Conservation (phyloP, 2,113 vertebrate genomes). For the Cephalopterus ornatus region DNA sequence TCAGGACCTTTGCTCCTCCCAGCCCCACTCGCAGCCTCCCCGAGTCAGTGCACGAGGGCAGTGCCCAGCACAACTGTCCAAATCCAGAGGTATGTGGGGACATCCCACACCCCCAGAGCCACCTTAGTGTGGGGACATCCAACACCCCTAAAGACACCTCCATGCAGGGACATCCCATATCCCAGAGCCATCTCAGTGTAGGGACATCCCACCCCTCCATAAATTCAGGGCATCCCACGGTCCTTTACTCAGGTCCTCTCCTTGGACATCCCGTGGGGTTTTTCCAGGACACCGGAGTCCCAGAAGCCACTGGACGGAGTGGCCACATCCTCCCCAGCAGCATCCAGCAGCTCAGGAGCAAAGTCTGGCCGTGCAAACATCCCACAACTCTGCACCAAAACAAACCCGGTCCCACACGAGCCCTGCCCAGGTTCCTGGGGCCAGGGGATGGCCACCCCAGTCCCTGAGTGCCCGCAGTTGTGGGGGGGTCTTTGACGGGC, state of each 20-base stretch:
- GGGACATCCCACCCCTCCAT: not conserved
- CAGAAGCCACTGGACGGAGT: not conserved
- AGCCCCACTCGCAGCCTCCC: not conserved
- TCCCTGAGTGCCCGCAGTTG: accelerated
- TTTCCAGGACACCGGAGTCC: not conserved
- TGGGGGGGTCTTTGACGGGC: not conserved
- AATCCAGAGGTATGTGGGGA: accelerated
- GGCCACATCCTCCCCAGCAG: not conserved
- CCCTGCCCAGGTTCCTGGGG: not conserved
- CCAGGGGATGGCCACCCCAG: accelerated
- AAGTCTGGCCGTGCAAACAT: accelerated
- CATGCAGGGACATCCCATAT: not conserved
- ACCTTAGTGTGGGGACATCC: accelerated
- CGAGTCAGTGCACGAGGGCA: not conserved
- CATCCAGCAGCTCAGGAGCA: not conserved
- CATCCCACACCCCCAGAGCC: not conserved
- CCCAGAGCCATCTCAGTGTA: accelerated
- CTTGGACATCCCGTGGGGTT: accelerated
- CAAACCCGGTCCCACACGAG: accelerated
- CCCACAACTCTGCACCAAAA: not conserved
- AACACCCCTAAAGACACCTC: not conserved
- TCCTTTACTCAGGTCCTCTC: not conserved
- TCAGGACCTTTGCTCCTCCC: not conserved
- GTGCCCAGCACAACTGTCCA: not conserved
- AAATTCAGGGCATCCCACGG: not conserved